These are phyloP conservation scores for Platycheirus albimanus DNA, from an alignment of 2,888 invertebrate species.

Conservation along the genomic window DNA sequence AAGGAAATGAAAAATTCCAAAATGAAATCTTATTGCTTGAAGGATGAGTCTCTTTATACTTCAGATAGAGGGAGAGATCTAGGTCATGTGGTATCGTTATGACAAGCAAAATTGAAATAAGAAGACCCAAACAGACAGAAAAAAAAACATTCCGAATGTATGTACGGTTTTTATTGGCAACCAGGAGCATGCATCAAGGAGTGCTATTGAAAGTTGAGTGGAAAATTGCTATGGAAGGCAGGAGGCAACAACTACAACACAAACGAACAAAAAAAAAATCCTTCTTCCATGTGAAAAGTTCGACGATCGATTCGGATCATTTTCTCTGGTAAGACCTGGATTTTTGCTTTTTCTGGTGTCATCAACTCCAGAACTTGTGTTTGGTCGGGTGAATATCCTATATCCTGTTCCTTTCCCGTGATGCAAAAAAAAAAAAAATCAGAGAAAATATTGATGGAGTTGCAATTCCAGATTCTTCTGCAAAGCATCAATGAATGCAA, in stretches of 20 bases:
- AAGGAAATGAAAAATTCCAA: constrained; percentile 50
- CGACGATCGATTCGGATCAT: constrained; percentile 69
- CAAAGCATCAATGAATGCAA: constrained; percentile 61
- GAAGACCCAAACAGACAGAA: constrained; percentile 27
- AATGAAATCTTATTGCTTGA: constrained; percentile 60
- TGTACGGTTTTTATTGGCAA: constrained; percentile 62
- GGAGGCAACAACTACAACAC: no score
- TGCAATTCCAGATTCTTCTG: constrained; percentile 36
- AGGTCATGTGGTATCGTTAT: constrained; percentile 68
- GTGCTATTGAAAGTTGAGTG: constrained; percentile 61
- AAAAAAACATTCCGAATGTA: constrained; percentile 8
- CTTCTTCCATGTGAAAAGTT: constrained; percentile 49
- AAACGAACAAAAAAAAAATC: constrained; percentile 15
- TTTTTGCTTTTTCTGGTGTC: constrained; percentile 40
- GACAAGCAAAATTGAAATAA: constrained; percentile 47
- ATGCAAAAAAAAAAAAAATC: constrained; percentile 19
- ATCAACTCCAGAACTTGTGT: constrained; percentile 48
- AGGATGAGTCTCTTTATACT: constrained; percentile 30
- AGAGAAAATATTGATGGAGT: constrained; percentile 38
- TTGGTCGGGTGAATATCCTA: constrained; percentile 61
- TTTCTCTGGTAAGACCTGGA: constrained; percentile 24
- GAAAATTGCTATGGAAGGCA: constrained; percentile 57
- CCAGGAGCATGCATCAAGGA: constrained; percentile 30
- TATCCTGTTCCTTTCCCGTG: constrained; percentile 51
- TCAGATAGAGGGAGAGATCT: constrained; percentile 36